Evolutionary conservation across 2,113 vertebrate species (phyloP), one percentile per base, ranked within the genome.

Genomic region (Archocentrus centrarchus): DNA sequence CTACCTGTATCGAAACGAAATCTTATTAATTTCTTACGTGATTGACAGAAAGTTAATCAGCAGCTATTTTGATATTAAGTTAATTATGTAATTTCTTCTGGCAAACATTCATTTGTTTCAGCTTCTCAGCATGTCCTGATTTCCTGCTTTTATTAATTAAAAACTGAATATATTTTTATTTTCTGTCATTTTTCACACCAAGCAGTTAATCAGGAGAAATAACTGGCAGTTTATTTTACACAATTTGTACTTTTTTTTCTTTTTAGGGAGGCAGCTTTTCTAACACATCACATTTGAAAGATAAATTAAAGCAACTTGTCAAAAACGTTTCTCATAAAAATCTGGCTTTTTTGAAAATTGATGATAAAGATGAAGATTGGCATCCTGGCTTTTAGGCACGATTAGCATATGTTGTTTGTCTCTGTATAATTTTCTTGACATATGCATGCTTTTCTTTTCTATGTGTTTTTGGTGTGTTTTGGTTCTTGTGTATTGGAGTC

Each of bases 381-480:
- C 76, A 62, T 11, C 57, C 20, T 62, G 15, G 59, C n/a, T 17
- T 81, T 60, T 62, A 73, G 63, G 63, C 15, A 32, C 11, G 27
- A 55, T 59, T 11, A 59, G 53, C 75, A 2, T 59, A 75, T 75
- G 32, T 61, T 75, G 66, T 70, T 70, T 70, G 66, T 32, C 24
- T 73, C 44, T 13, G 66, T 73, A 70, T 24, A 53, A 3, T 73
- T 73, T 73, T 73, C 44, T 39, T 20, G 11, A 73, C 32, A 39
- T 32, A n/a, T 68, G 80, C 27, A 30, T 11, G 11, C 4, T 44
- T 44, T 59, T 14, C 77, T 77, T 39, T 39, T 35, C 2, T 0
- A 32, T 63, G 6, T 79, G 24, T 58, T 59, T 83, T 73, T 41
- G 20, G 18, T 80, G 37, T 73, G 22, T 13, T 41, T 83, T 37